Evolutionary conservation across 92 coral and sea anemone species (phyloP).

Genomic region (Phenganax subtilis): DNA sequence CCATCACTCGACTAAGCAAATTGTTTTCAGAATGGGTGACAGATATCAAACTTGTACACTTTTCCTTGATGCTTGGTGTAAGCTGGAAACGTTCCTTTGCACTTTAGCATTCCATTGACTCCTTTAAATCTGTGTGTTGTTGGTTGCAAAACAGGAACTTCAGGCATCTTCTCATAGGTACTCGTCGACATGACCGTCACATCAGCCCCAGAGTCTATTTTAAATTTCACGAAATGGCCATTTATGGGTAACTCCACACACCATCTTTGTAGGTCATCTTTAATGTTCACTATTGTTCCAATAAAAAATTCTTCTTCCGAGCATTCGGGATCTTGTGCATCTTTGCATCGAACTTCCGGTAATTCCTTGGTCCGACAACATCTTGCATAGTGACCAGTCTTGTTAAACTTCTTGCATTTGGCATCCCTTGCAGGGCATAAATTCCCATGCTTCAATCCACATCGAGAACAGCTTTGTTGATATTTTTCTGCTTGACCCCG

Average conservation of each 20-base stretch:
- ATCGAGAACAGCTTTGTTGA: slow-evolving; percentile 16
- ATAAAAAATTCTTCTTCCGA: slow-evolving; percentile 28
- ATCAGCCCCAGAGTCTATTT: slow-evolving; percentile 8
- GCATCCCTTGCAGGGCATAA: slow-evolving; percentile 7
- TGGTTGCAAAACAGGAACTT: slow-evolving; percentile 19
- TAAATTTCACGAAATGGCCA: not conserved
- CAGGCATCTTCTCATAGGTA: slow-evolving; percentile 28
- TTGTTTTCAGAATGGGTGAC: slow-evolving; percentile 33
- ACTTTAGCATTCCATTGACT: slow-evolving; percentile 25
- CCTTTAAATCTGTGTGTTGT: slow-evolving; percentile 32
- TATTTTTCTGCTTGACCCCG: slow-evolving; percentile 4
- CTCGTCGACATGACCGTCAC: slow-evolving; percentile 26
- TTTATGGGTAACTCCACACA: not conserved
- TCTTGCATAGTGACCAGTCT: slow-evolving; percentile 36
- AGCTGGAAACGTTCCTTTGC: slow-evolving; percentile 36
- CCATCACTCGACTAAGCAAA: slow-evolving; percentile 18
- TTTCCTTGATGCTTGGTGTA: slow-evolving; percentile 31
- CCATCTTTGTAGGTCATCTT: slow-evolving; percentile 23
- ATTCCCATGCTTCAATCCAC: slow-evolving; percentile 23
- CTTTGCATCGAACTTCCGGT: slow-evolving; percentile 21
- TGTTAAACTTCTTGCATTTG: not conserved
- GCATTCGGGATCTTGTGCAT: slow-evolving; percentile 8
- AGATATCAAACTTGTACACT: slow-evolving; percentile 16
- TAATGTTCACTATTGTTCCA: slow-evolving; percentile 9
- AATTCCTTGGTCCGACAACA: slow-evolving; percentile 23